Evolutionary conservation across 1,140 invertebrate species (phyloP).

Genomic region (Trachelipus rathkii): DNA sequence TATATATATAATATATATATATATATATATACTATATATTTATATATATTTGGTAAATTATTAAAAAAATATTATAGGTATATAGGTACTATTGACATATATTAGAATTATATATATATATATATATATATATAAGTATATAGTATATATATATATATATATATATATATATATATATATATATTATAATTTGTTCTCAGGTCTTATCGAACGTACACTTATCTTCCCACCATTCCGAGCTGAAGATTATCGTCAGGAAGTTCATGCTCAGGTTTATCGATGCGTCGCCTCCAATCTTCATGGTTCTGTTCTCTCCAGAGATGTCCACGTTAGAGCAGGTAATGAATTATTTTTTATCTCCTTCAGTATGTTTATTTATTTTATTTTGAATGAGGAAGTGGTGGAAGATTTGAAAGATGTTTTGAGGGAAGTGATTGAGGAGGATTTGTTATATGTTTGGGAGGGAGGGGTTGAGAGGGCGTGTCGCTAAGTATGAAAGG

Average conservation of each 20-base stretch:
- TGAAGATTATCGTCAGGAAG: constrained; percentile 85
- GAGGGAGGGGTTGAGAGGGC: too few relatives aligned
- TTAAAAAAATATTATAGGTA: too few relatives aligned
- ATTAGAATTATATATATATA: too few relatives aligned
- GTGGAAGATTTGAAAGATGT: neutral
- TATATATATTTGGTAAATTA: too few relatives aligned
- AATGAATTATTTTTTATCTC: constrained; percentile 49
- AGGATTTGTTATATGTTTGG: too few relatives aligned
- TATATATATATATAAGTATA: too few relatives aligned
- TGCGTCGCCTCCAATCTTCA: constrained; percentile 83
- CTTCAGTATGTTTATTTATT: neutral
- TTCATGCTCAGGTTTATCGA: constrained; percentile 88
- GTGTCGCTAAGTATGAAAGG: too few relatives aligned
- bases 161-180: too few relatives aligned
- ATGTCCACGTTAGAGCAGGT: constrained; percentile 92
- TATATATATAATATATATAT: too few relatives aligned
- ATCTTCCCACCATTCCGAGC: constrained; percentile 89
- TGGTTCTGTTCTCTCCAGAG: constrained; percentile 82
- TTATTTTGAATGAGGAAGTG: constrained; percentile 5
- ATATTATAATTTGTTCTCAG: constrained; percentile 51
- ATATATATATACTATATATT: too few relatives aligned
- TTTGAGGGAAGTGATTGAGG: neutral
- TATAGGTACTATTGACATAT: too few relatives aligned
- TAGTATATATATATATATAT: too few relatives aligned
- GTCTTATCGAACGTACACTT: constrained; percentile 82